Evolutionary conservation across 2,797 vertebrate species (phyloP), one percentile per base, ranked within the genome.

Genomic region (Meriones psammophilus): DNA sequence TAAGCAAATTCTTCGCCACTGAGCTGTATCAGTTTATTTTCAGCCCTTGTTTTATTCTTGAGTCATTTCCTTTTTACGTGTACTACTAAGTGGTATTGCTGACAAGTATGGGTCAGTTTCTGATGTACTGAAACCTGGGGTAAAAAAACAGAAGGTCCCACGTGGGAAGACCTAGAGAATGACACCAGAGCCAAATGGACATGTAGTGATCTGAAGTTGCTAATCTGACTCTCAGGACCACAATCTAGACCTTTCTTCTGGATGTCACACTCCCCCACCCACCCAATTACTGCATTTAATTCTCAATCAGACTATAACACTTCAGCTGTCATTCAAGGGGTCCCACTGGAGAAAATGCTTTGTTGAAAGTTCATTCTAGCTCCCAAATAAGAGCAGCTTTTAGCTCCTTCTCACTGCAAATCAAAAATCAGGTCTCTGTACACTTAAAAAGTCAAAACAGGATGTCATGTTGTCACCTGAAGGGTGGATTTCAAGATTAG

Each of bases 401-500:
- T 73, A 96, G 96, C 42, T 88, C n/a, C 50, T 96, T 86, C 91
- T 97, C 46, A 74, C 85, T 94, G 54, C 83, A 97, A 98, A 96
- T 97, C 69, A 97, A 96, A 98, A 97, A 96, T 79, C 94, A 97
- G 88, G 28, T 86, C 89, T 89, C 56, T 28, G 1, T 54, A 60
- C 18, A 94, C 97, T 95, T 93, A 95, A 92, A 84, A 96, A 85
- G 18, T 74, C 24, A 73, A 97, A 88, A 56, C 17, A 69, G 50
- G 80, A 92, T 71, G 98, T 98, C 97, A 96, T 94, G 95, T 66
- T 88, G 93, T 88, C 87, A 96, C 88, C n/a, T 50, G 3, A 84
- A 97, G 84, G 77, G 79, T 87, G 60, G 84, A 92, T 92, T 96
- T 97, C 95, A 98, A 97, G 90, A 95, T 92, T 89, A 97, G 92